Conservation (phyloP, 2,888 invertebrate species). For the Tenodera sinensis region DNA sequence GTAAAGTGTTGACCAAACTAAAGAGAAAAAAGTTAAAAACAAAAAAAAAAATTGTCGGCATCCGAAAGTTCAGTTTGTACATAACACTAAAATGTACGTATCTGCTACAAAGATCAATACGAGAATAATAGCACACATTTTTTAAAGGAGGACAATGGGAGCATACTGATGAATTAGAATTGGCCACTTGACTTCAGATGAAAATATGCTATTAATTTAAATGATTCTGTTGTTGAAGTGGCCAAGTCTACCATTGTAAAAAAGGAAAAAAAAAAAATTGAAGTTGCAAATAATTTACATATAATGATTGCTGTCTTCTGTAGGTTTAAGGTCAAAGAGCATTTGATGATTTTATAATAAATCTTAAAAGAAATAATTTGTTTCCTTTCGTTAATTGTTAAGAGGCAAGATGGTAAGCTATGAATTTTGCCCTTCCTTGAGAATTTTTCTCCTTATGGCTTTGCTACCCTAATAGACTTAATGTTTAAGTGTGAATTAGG, state of each 20-base stretch:
- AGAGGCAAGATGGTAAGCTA: background rate
- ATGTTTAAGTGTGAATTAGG: background rate
- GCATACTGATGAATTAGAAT: slow-evolving; percentile 16
- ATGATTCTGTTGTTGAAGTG: background rate
- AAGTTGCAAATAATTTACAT: slow-evolving; percentile 27
- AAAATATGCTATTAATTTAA: slow-evolving; percentile 17
- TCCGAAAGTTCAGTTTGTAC: slow-evolving; percentile 30
- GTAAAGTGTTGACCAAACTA: slow-evolving; percentile 29
- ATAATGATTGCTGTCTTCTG: slow-evolving; percentile 33
- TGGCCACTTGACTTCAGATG: slow-evolving; percentile 8
- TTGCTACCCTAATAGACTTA: background rate
- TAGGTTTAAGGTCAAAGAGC: slow-evolving; percentile 33
- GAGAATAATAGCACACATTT: slow-evolving; percentile 7
- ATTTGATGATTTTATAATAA: slow-evolving; percentile 35
- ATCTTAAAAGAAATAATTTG: slow-evolving; percentile 31
- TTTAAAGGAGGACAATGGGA: slow-evolving; percentile 22
- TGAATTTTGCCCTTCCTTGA: background rate
- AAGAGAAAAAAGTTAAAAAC: background rate
- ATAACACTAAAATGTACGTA: slow-evolving; percentile 23
- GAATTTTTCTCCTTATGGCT: background rate
- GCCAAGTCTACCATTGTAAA: background rate
- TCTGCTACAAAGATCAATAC: background rate
- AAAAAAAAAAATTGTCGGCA: background rate
- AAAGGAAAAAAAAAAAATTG: background rate
- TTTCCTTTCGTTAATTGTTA: background rate